phyloP scores from a whole-genome alignment of 2,797 vertebrate genomes.

The Ctenopoma kingsleyae region DNA sequence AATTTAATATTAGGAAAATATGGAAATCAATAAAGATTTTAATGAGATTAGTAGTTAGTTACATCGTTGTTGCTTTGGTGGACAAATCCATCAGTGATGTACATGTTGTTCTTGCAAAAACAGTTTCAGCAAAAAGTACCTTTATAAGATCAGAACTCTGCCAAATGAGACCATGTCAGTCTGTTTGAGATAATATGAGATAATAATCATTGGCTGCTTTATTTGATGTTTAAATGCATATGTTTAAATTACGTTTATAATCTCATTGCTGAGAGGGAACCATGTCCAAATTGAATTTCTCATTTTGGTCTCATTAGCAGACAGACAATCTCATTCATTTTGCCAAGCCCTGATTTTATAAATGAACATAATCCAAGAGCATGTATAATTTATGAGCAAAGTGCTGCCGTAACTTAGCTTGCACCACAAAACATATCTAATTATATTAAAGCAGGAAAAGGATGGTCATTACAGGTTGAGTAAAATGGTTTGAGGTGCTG shows the following conservation, averaged over 20 bases:
- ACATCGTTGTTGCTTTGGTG: conserved; percentile 1
- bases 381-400: conserved; percentile 36
- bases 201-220: not conserved
- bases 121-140: no score
- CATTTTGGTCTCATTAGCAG: no score
- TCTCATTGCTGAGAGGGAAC: not conserved
- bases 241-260: no score
- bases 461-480: not conserved
- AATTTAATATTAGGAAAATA: conserved; percentile 18
- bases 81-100: conserved; percentile 9
- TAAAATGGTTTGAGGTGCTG: conserved; percentile 19
- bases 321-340: conserved; percentile 17
- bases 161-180: not conserved
- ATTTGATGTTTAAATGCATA: no score
- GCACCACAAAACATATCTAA: conserved; percentile 15
- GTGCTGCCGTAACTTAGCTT: not conserved
- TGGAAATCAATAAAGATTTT: conserved; percentile 12
- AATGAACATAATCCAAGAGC: conserved; percentile 6
- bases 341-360: conserved; percentile 27
- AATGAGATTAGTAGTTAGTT: not conserved
- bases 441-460: not conserved
- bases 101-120: conserved; percentile 5
- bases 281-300: not conserved
- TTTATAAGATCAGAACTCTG: not conserved
- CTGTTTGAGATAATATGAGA: not conserved